These are phyloP conservation scores for Muscina levida DNA, from an alignment of 2,888 invertebrate species.

Conservation along the genomic window DNA sequence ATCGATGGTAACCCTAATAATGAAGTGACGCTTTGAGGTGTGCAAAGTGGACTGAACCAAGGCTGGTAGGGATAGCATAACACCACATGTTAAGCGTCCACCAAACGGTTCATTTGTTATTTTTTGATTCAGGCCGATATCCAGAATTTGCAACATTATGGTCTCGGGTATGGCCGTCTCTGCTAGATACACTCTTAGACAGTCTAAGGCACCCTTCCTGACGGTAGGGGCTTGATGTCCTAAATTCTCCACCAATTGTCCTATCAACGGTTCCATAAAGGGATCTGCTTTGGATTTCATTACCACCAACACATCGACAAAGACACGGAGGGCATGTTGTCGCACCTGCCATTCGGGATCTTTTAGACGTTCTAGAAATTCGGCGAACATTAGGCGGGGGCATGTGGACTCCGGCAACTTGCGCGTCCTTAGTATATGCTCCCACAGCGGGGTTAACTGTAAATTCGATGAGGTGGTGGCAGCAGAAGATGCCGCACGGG, in stretches of 20 bases:
- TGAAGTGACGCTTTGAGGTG: constrained; percentile 80
- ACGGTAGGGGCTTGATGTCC: constrained; percentile 91
- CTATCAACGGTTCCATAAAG: constrained; percentile 83
- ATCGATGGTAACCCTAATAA: constrained; percentile 81
- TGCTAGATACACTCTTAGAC: constrained; percentile 86
- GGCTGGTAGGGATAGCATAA: constrained; percentile 84
- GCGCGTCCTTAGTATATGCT: constrained; percentile 87
- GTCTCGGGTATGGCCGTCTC: constrained; percentile 86
- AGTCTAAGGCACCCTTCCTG: constrained; percentile 89
- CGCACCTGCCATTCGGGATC: constrained; percentile 93
- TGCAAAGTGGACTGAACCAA: constrained; percentile 82
- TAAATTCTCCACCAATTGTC: constrained; percentile 88
- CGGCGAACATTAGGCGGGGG: constrained; percentile 84
- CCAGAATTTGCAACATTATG: constrained; percentile 84
- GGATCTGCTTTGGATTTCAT: constrained; percentile 85
- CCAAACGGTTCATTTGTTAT: constrained; percentile 81
- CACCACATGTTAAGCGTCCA: constrained; percentile 83
- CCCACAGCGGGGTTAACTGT: constrained; percentile 89
- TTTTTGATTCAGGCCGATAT: constrained; percentile 83
- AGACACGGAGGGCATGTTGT: constrained; percentile 89
- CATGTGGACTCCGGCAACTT: constrained; percentile 86
- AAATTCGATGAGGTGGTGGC: constrained; percentile 67
- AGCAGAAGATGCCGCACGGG: constrained; percentile 38
- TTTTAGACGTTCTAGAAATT: constrained; percentile 86
- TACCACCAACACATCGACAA: constrained; percentile 89